Evolutionary conservation across 1,140 invertebrate genomes (phyloP).

Genomic region (Paracyclopina nana): DNA sequence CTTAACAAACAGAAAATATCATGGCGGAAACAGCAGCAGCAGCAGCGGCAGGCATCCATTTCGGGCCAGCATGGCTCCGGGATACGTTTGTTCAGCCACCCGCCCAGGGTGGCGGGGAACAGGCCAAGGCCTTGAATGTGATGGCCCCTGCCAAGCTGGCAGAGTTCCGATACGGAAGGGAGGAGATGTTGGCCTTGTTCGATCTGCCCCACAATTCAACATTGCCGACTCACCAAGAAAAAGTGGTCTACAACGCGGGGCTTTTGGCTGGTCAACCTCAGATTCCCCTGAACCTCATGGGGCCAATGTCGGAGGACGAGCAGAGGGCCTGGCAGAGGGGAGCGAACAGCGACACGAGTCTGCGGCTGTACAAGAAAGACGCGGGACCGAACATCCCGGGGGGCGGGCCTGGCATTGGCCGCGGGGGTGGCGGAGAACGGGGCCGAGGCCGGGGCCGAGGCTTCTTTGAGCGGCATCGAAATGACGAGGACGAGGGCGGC

Average conservation of each 20-base stretch:
- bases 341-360: slow-evolving; percentile 35
- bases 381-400: too few relatives aligned
- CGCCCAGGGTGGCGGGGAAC: not conserved
- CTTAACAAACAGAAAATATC: too few relatives aligned
- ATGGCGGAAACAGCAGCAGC: too few relatives aligned
- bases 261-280: slow-evolving; percentile 52
- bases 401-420: slow-evolving; percentile 23
- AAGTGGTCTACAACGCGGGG: slow-evolving; percentile 38
- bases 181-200: slow-evolving; percentile 69
- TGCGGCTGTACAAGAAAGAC: slow-evolving; percentile 26
- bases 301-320: slow-evolving; percentile 1
- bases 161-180: slow-evolving; percentile 56
- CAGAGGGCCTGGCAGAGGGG: slow-evolving; percentile 37
- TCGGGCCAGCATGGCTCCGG: not conserved
- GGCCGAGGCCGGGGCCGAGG: slow-evolving; percentile 32
- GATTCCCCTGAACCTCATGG: slow-evolving; percentile 37
- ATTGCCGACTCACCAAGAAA: slow-evolving; percentile 38
- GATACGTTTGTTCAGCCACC: slow-evolving; percentile 14
- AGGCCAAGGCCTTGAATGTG: slow-evolving; percentile 24
- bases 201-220: slow-evolving; percentile 26
- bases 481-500: slow-evolving; percentile 31
- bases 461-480: slow-evolving; percentile 30
- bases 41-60: not conserved
- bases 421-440: slow-evolving; percentile 23
- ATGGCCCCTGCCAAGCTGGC: slow-evolving; percentile 32